Percentiles rank a stretch among this genome's conserved stretches.
Evolutionary conservation across 2,888 invertebrate genomes (phyloP).

Genomic region (Euplagia quadripunctaria): DNA sequence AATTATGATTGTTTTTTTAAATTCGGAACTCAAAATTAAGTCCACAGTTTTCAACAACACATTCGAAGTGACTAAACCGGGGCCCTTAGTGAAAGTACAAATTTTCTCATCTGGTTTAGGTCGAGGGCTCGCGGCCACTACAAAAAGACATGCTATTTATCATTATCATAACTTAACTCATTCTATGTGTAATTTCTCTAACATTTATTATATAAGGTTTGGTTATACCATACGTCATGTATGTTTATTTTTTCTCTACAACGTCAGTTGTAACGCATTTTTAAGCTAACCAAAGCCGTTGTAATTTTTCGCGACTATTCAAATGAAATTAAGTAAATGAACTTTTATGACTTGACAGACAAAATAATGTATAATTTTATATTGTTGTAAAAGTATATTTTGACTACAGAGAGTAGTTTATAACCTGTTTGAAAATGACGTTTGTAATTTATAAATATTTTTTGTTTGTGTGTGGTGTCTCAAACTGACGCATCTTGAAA

Average conservation of each 20-base stretch:
- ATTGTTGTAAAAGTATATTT: constrained; percentile 62
- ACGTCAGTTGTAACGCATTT: constrained; percentile 61
- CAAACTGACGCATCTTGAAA: constrained; percentile 52
- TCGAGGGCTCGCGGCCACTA: constrained; percentile 67
- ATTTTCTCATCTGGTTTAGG: constrained; percentile 82
- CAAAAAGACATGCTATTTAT: constrained; percentile 72
- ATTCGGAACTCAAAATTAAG: constrained; percentile 67
- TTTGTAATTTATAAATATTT: constrained; percentile 75
- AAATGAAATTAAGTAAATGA: constrained; percentile 79
- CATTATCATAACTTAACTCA: constrained; percentile 64
- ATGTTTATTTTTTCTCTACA: constrained; percentile 64
- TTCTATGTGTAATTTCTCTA: constrained; percentile 58
- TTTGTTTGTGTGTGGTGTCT: constrained; percentile 73
- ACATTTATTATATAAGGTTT: constrained; percentile 53
- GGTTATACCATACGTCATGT: constrained; percentile 63
- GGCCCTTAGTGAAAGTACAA: constrained; percentile 81
- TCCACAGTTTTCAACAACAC: constrained; percentile 54
- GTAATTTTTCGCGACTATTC: constrained; percentile 67
- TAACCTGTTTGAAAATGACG: constrained; percentile 77
- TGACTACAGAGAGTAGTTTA: constrained; percentile 62
- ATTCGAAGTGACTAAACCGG: constrained; percentile 56
- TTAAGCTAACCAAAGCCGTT: constrained; percentile 68
- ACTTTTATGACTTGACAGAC: constrained; percentile 71
- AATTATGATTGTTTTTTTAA: constrained; percentile 72
- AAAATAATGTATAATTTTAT: constrained; percentile 62